Evolutionary conservation across 2,888 invertebrate genomes (phyloP).

Genomic region (Myathropa florea): DNA sequence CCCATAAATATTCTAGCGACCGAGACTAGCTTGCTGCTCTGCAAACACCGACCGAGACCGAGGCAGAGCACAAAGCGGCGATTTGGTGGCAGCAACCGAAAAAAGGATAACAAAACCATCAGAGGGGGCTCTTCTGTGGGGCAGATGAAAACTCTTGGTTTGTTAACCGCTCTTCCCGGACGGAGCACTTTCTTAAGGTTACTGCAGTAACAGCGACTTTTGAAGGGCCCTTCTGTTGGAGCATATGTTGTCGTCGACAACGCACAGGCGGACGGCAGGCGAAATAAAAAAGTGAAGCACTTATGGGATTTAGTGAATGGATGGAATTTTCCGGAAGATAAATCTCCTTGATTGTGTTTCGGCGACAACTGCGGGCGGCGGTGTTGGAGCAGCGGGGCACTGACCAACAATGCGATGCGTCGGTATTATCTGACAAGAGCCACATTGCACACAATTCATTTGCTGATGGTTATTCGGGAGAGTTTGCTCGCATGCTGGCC

Average conservation of each 20-base stretch:
- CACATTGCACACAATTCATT: background rate
- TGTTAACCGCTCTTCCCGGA: slow-evolving; percentile 28
- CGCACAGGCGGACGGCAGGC: background rate
- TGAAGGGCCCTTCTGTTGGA: background rate
- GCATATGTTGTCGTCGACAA: background rate
- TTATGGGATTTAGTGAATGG: slow-evolving; percentile 34
- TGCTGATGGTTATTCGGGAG: background rate
- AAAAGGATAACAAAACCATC: slow-evolving; percentile 28
- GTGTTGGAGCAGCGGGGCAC: background rate
- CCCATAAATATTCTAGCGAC: slow-evolving; percentile 66
- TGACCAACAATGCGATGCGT: slow-evolving; percentile 18
- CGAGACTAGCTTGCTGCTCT: slow-evolving; percentile 8
- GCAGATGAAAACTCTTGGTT: slow-evolving; percentile 35
- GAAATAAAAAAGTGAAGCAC: background rate
- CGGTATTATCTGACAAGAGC: background rate
- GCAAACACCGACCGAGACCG: background rate
- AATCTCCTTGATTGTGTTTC: slow-evolving; percentile 40
- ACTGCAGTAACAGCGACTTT: background rate
- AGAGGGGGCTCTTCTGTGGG: slow-evolving; percentile 1
- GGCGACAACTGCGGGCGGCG: slow-evolving; percentile 1
- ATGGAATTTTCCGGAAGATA: slow-evolving; percentile 54
- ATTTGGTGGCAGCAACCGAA: slow-evolving; percentile 26
- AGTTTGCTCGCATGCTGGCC: background rate
- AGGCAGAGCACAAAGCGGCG: background rate
- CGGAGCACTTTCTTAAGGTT: background rate